Base-by-base conservation (phyloP, 2,888 invertebrate species). In the Tinea pellionella region DNA sequence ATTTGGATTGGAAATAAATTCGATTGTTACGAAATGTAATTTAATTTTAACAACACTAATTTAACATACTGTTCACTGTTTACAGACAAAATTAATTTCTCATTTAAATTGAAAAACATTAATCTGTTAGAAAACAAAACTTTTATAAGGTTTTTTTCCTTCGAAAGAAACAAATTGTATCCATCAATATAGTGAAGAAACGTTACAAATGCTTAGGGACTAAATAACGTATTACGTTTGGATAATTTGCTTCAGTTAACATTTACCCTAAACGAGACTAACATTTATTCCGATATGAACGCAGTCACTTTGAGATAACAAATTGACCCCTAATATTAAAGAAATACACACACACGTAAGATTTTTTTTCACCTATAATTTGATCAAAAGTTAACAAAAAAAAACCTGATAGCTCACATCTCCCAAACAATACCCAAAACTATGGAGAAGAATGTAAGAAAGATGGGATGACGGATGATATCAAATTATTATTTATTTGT, bases 191-290 rank as follows among this genome's bases (percentile, higher is more conserved):
- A 59, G 61, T 62, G 62, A 64, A 67, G 18, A 15, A 67, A 64
- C 65, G 69, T 69, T 65, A 67, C 67, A 66, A 69, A 71, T 68
- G 67, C 67, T 64, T 59, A 60, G 64, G 51, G 64, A 66, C 66
- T 41, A 61, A 61, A 61, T 64, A 60, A 68, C 66, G 65, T 68
- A 68, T 67, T 66, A 65, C 63, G 63, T 64, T 62, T 61, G 67
- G 65, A 66, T 67, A 70, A 69, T 70, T 69, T 68, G 69, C 65
- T 63, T 62, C 61, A 65, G 64, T 64, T 65, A 47, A 47, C 47
- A 47, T 47, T 47, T 47, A 47, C 47, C 47, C 47, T 15, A 47
- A 47, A 47, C 18, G 47, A 47, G 47, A 47, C 16, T 16, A 47
- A 47, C 47, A 47, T 47, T 47, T 47, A 13, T 47, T 47, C 18